Evolutionary conservation across 1,140 invertebrate genomes (phyloP), one percentile per base, ranked within the genome.

Genomic region (Campodea augens): DNA sequence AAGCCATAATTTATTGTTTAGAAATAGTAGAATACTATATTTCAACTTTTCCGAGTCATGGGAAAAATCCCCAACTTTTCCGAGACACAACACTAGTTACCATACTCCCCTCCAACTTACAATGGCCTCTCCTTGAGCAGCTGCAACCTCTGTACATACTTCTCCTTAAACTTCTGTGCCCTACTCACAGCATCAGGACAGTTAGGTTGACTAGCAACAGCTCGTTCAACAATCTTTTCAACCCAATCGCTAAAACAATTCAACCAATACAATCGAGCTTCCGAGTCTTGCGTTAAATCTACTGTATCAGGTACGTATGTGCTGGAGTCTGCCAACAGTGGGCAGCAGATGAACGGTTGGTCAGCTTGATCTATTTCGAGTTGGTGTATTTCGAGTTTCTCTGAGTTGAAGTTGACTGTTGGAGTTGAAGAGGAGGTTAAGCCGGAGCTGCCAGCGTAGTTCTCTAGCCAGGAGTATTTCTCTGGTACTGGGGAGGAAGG

Each of bases 261-360:
- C 38, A 96, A 65, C 92, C 92, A 97, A 64, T 96, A 96, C 50
- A 48, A 69, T 68, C 69, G 69, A 18, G 89, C 90, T 61, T 85
- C 81, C 50, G 69, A 67, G 65, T 95, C 86, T 54, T 75, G 68
- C 39, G 80, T 75, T 12, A 96, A 68, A 66, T 96, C 85, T 42
- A 89, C 77, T 18, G 84, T 86, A 62, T 96, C 90, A 15, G 89
- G 85, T 58, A 75, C 72, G 63, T 95, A 95, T 54, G 61, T 63
- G 32, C 57, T 52, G 7, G 73, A 68, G 53, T 75, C 67, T 44
- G 65, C 60, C 13, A 84, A 53, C 7, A 84, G 60, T 22, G 79
- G 77, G 54, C 77, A 77, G 57, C 70, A 73, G 0, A 71, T 66
- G 5, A 74, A 63, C 12, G 65, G 63, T 44, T 69, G 68, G 49